A percentile compares a stretch with the other conserved stretches of the same genome.
phyloP scores from a whole-genome alignment of 2,797 vertebrate genomes.

The Sternarchorhynchus goeldii region DNA sequence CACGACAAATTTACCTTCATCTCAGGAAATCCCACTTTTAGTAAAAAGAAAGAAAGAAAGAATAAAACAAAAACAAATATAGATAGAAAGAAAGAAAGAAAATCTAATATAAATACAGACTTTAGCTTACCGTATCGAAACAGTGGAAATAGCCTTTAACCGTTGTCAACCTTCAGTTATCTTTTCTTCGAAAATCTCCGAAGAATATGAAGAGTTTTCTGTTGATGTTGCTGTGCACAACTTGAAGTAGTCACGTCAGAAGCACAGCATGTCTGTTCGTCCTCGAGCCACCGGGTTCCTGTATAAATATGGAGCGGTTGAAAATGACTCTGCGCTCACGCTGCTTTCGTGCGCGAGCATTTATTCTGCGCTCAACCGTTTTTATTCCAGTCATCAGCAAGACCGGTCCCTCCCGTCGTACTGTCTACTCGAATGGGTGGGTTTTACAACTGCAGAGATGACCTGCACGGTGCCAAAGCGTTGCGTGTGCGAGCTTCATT shows the following conservation, averaged over 20 bases:
- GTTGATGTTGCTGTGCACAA: conserved; percentile 62
- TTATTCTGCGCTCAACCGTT: conserved; percentile 73
- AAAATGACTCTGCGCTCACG: conserved; percentile 74
- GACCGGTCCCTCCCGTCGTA: conserved; percentile 72
- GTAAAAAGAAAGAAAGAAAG: neutral
- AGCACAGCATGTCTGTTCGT: conserved; percentile 69
- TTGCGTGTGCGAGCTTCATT: conserved; percentile 60
- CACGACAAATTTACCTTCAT: no score
- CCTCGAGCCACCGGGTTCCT: conserved; percentile 58
- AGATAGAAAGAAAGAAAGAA: no score
- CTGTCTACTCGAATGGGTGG: conserved; percentile 76
- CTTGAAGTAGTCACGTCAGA: conserved; percentile 13
- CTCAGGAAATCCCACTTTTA: no score
- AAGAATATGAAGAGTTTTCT: conserved; percentile 21
- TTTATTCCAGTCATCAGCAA: conserved; percentile 72
- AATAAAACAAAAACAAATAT: no score
- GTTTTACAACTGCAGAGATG: conserved; percentile 50
- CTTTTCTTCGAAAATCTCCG: conserved; percentile 31
- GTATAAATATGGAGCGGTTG: conserved; percentile 76
- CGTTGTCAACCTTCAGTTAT: neutral
- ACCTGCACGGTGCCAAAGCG: conserved; percentile 13
- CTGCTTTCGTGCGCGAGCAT: conserved; percentile 77
- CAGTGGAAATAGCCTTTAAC: neutral
- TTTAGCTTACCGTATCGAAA: no score
- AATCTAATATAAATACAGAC: neutral